Evolutionary conservation across 1,140 invertebrate genomes (phyloP).

Genomic region (Scaptomyza graminum): DNA sequence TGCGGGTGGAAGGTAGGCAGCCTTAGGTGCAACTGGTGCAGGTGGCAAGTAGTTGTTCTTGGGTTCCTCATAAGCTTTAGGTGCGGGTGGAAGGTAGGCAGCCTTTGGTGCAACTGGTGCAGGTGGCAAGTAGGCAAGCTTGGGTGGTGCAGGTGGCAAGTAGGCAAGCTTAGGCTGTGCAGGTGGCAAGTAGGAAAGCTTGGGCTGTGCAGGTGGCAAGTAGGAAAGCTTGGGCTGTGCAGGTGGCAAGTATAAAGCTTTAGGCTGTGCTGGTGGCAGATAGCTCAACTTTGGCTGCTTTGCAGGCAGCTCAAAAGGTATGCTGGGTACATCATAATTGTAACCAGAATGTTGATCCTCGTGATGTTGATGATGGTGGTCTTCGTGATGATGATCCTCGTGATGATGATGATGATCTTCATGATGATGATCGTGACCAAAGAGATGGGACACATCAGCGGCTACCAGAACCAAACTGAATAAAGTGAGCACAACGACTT

Average conservation of each 20-base stretch:
- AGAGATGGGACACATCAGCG: slow-evolving; percentile 73
- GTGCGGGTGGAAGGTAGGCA: slow-evolving; percentile 44
- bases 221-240: slow-evolving; percentile 42
- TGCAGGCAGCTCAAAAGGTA: slow-evolving; percentile 69
- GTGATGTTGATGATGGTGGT: slow-evolving; percentile 54
- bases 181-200: slow-evolving; percentile 47
- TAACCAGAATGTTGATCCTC: slow-evolving; percentile 68
- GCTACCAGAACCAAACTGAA: slow-evolving; percentile 62
- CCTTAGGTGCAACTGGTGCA: slow-evolving; percentile 27
- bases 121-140: slow-evolving; percentile 39
- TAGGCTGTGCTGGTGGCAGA: slow-evolving; percentile 52
- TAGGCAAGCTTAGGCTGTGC: slow-evolving; percentile 32
- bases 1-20: slow-evolving; percentile 45
- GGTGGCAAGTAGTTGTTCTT: slow-evolving; percentile 32
- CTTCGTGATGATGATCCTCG: slow-evolving; percentile 55
- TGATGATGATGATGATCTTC: slow-evolving; percentile 1
- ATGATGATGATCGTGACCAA: slow-evolving; percentile 60
- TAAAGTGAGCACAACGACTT: slow-evolving; percentile 62
- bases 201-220: slow-evolving; percentile 41
- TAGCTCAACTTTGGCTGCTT: slow-evolving; percentile 49
- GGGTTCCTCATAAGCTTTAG: slow-evolving; percentile 17
- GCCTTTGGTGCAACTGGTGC: slow-evolving; percentile 22
- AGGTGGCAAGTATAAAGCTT: slow-evolving; percentile 52
- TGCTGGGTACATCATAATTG: slow-evolving; percentile 62
- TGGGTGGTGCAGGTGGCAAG: slow-evolving; percentile 44